Percentiles rank a stretch among this genome's conserved stretches.
phyloP scores from a whole-genome alignment of 92 coral and sea anemone genomes.

The Siderastrea radians region DNA sequence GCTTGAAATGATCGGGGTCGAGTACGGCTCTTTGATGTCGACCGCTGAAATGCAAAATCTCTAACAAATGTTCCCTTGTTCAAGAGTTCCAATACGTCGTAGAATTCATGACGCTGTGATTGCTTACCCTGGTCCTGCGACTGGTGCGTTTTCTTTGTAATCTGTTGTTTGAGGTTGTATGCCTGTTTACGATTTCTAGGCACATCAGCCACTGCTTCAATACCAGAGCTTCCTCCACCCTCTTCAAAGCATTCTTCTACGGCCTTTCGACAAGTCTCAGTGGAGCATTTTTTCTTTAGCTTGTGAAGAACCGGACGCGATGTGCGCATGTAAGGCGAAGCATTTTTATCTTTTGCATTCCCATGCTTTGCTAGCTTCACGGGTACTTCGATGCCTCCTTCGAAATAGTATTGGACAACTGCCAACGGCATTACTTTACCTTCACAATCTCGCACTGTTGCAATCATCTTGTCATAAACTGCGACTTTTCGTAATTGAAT shows the following conservation, averaged over 20 bases:
- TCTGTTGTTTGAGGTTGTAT: conserved; percentile 47
- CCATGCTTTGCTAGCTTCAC: conserved; percentile 67
- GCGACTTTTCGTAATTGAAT: no score
- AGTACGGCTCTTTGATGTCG: conserved; percentile 51
- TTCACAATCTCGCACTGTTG: conserved; percentile 55
- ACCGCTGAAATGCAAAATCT: conserved; percentile 64
- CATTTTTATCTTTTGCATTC: conserved; percentile 64
- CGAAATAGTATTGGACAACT: conserved; percentile 40
- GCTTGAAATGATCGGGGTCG: conserved; percentile 68
- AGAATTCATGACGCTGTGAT: conserved; percentile 55
- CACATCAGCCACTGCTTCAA: conserved; percentile 66
- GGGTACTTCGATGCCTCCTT: conserved; percentile 70
- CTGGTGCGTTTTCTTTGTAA: not conserved
- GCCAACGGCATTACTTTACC: conserved; percentile 56
- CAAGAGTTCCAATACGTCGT: conserved; percentile 63
- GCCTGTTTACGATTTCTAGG: conserved; percentile 63
- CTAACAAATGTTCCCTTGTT: conserved; percentile 69
- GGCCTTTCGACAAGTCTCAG: conserved; percentile 56
- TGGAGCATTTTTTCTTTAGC: conserved; percentile 49
- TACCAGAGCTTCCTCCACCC: conserved; percentile 66
- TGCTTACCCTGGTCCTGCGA: conserved; percentile 2
- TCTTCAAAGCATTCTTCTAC: conserved; percentile 73
- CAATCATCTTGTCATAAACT: no score
- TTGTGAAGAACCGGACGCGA: conserved; percentile 53
- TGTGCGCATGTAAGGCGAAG: conserved; percentile 68